phyloP scores from a whole-genome alignment of 1,140 invertebrate species.

The Sycobia sp. region DNA sequence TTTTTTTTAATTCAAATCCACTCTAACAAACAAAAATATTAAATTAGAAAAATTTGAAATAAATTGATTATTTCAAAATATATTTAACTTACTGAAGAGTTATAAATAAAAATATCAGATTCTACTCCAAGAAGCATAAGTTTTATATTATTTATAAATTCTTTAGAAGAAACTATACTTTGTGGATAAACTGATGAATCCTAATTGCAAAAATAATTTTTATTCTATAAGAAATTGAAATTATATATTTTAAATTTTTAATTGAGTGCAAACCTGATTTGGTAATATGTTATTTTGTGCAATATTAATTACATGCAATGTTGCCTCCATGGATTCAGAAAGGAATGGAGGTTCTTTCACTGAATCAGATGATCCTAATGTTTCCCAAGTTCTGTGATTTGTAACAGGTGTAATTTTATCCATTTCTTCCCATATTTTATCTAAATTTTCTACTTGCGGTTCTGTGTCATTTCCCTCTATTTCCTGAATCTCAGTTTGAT shows the following conservation, averaged over 20 bases:
- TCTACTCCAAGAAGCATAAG: constrained; percentile 59
- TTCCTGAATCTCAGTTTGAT: constrained; percentile 5
- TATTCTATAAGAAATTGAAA: background rate
- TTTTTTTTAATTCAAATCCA: constrained; percentile 47
- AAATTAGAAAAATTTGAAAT: background rate
- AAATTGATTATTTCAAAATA: constrained; percentile 19
- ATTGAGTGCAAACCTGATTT: constrained; percentile 34
- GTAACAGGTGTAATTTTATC: constrained; percentile 31
- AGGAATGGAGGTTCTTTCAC: constrained; percentile 47
- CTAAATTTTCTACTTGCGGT: constrained; percentile 2
- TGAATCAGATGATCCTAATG: constrained; percentile 43
- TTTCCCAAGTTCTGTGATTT: constrained; percentile 53
- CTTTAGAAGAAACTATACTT: constrained; percentile 42
- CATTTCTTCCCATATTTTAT: constrained; percentile 42
- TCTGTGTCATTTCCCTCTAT: constrained; percentile 9
- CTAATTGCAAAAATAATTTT: constrained; percentile 1
- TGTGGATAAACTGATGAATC: background rate
- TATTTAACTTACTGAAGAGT: constrained; percentile 37
- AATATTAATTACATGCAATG: constrained; percentile 45
- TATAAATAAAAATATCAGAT: constrained; percentile 56
- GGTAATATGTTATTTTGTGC: constrained; percentile 8
- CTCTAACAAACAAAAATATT: constrained; percentile 38
- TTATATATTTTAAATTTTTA: constrained; percentile 40
- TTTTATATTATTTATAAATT: constrained; percentile 56
- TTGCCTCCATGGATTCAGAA: constrained; percentile 45